phyloP scores from a whole-genome alignment of 1,140 invertebrate genomes.

The Papilio helenus region DNA sequence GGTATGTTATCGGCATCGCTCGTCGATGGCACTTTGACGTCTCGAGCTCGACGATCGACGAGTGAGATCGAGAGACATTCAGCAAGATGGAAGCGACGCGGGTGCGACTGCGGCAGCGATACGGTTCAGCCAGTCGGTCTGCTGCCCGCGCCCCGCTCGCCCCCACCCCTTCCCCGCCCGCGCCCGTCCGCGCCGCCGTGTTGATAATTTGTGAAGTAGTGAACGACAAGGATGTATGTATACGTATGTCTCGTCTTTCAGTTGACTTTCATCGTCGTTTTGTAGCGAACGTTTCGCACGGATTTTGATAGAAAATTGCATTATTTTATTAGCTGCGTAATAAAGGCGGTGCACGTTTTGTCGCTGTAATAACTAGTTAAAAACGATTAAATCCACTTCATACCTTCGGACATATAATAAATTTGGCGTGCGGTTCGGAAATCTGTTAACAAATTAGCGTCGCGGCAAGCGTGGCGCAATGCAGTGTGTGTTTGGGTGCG shows the following conservation, averaged over 20 bases:
- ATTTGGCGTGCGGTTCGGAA: constrained; percentile 45
- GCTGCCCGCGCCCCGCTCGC: constrained; percentile 55
- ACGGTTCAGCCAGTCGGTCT: constrained; percentile 61
- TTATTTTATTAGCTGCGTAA: constrained; percentile 76
- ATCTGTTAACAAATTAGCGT: constrained; percentile 65
- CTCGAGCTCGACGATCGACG: constrained; percentile 40
- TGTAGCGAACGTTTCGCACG: constrained; percentile 80
- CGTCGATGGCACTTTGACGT: constrained; percentile 62
- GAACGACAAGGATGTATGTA: constrained; percentile 79
- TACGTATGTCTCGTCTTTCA: constrained; percentile 81
- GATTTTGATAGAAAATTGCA: constrained; percentile 77
- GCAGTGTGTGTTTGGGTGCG: constrained; percentile 79
- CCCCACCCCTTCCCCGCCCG: constrained; percentile 57
- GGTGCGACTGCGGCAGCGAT: constrained; percentile 72
- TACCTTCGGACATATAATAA: constrained; percentile 35
- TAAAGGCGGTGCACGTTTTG: constrained; percentile 65
- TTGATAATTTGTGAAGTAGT: constrained; percentile 79
- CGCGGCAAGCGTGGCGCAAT: constrained; percentile 78
- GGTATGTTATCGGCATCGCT: constrained; percentile 58
- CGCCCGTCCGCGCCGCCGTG: constrained; percentile 70
- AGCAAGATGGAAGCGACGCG: constrained; percentile 58
- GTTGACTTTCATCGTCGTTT: constrained; percentile 82
- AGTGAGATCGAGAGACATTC: constrained; percentile 69
- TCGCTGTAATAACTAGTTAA: constrained; percentile 50
- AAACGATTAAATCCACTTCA: constrained; percentile 44